phyloP scores from a whole-genome alignment of 2,113 vertebrate species.

The Myodes glareolus region DNA sequence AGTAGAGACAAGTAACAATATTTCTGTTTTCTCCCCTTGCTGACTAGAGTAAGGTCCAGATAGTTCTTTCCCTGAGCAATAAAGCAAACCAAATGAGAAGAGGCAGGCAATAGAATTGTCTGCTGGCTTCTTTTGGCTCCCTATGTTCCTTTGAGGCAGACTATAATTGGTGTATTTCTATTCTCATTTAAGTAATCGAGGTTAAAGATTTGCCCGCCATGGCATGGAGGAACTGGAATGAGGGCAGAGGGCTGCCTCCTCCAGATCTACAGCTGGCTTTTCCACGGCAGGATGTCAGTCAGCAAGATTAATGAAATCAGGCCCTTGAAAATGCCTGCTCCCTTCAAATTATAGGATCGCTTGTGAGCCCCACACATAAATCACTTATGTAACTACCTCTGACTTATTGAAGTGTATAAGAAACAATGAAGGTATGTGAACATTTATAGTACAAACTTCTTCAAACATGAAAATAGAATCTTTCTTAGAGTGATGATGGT shows the following conservation, averaged over 20 bases:
- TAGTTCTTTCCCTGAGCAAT: not conserved
- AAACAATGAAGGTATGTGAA: not conserved
- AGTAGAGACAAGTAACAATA: not conserved
- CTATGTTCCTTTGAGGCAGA: not conserved
- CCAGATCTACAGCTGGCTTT: not conserved
- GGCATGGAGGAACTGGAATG: not conserved
- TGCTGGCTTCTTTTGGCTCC: not conserved
- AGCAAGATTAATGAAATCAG: not conserved
- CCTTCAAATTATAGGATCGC: not conserved
- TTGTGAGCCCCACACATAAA: not conserved
- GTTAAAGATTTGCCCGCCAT: conserved; percentile 20
- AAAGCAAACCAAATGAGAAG: not conserved
- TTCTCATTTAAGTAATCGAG: conserved; percentile 22
- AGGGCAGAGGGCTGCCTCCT: conserved; percentile 9
- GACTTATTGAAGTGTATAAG: not conserved
- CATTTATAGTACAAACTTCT: not conserved
- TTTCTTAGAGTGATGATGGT: not conserved
- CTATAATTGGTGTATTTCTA: not conserved
- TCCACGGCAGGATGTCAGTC: not conserved
- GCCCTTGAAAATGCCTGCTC: not conserved
- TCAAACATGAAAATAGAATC: conserved; percentile 31
- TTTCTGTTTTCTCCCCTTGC: not conserved
- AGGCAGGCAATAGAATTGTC: not conserved
- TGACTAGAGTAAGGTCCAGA: not conserved
- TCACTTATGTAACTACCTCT: not conserved